Conservation (phyloP, 1,140 invertebrate species). For the Diachasma alloeum region DNA sequence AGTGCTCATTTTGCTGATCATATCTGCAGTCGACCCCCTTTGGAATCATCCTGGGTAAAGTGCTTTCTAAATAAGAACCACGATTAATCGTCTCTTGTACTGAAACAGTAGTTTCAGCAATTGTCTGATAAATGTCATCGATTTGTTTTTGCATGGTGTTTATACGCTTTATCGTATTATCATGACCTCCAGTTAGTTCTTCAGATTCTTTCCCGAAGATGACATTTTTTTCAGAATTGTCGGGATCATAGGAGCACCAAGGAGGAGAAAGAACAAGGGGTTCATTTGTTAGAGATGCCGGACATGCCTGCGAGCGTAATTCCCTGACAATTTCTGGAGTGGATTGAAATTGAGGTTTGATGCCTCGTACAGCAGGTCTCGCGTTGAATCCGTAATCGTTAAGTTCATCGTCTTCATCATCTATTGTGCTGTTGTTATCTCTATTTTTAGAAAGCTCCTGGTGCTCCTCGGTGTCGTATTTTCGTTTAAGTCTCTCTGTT, state of each 20-base stretch:
- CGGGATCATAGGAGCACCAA: conserved; percentile 71
- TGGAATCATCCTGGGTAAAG: conserved; percentile 38
- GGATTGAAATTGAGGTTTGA: conserved; percentile 77
- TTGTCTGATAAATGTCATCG: conserved; percentile 61
- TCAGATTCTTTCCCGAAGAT: conserved; percentile 18
- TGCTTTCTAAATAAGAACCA: conserved; percentile 46
- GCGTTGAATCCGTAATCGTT: conserved; percentile 90
- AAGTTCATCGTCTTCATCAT: conserved; percentile 80
- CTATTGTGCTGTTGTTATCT: conserved; percentile 35
- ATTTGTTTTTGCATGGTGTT: conserved; percentile 59
- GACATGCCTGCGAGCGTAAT: conserved; percentile 67
- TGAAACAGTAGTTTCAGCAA: conserved; percentile 51
- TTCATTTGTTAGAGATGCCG: conserved; percentile 41
- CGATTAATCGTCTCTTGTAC: conserved; percentile 43
- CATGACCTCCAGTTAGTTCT: conserved; percentile 31
- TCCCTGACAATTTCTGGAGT: conserved; percentile 84
- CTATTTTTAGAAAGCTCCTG: not conserved
- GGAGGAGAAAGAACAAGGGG: conserved; percentile 64
- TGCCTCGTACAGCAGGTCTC: conserved; percentile 83
- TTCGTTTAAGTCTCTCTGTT: conserved; percentile 81
- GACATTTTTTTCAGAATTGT: conserved; percentile 22
- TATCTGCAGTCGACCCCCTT: not conserved
- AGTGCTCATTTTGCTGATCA: conserved; percentile 40
- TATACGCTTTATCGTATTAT: conserved; percentile 55
- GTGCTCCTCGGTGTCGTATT: conserved; percentile 67